Evolutionary conservation across 2,888 invertebrate species (phyloP).

Genomic region (Macrosiphum euphorbiae): DNA sequence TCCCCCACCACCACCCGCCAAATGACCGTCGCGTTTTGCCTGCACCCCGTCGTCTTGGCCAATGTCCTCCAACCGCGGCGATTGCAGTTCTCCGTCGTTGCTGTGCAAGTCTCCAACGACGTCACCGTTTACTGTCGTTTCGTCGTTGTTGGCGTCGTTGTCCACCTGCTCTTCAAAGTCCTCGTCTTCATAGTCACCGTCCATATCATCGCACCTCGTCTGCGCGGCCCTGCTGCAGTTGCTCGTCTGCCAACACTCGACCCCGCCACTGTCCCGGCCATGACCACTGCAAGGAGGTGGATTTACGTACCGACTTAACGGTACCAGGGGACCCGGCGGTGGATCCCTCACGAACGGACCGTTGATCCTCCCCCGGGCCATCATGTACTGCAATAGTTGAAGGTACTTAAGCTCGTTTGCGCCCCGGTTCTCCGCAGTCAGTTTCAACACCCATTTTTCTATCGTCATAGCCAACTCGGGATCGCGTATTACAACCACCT

Average conservation of each 20-base stretch:
- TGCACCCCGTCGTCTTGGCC: not conserved
- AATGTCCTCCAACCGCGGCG: not conserved
- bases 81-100: not conserved
- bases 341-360: slow-evolving; percentile 16
- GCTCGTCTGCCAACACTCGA: not conserved
- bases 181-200: not conserved
- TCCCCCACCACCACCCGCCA: slow-evolving; percentile 38
- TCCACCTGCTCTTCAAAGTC: not conserved
- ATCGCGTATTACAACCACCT: not conserved
- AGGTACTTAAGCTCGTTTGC: slow-evolving; percentile 34
- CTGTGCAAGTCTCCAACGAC: not conserved
- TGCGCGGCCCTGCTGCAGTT: not conserved
- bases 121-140: not conserved
- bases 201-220: not conserved
- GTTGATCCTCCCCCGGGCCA: not conserved
- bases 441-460: slow-evolving; percentile 38
- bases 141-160: too few relatives aligned
- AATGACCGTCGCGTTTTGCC: slow-evolving; percentile 16
- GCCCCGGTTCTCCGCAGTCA: slow-evolving; percentile 14
- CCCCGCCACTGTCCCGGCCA: not conserved
- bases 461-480: not conserved
- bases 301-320: slow-evolving; percentile 11
- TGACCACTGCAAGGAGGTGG: not conserved
- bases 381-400: slow-evolving; percentile 45
- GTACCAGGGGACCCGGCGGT: slow-evolving; percentile 6